These are phyloP conservation scores for Pyrrhia umbra DNA, from an alignment of 2,888 invertebrate species.

Conservation along the genomic window DNA sequence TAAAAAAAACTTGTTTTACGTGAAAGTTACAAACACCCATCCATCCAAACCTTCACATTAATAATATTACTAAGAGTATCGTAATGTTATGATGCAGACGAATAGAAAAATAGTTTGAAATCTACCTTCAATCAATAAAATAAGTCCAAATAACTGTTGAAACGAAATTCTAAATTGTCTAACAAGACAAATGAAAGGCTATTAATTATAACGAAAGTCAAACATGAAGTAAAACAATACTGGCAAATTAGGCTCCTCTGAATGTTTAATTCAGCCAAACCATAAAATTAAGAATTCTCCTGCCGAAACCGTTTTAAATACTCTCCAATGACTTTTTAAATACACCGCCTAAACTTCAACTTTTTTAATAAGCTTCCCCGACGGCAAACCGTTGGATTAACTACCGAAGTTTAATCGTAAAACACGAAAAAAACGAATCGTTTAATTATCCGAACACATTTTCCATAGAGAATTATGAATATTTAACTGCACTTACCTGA, in stretches of 20 bases:
- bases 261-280: slow-evolving; percentile 38
- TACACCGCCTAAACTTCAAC: slow-evolving; percentile 73
- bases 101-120: too few species aligned
- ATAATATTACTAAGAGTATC: too few species aligned
- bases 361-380: slow-evolving; percentile 82
- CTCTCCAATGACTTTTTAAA: slow-evolving; percentile 74
- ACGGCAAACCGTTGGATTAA: slow-evolving; percentile 73
- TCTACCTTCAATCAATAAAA: neutral
- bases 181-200: slow-evolving; percentile 20
- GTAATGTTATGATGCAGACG: too few species aligned
- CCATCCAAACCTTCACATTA: too few species aligned
- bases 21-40: too few species aligned
- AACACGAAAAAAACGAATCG: slow-evolving; percentile 67
- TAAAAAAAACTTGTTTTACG: too few species aligned
- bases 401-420: slow-evolving; percentile 77
- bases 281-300: slow-evolving; percentile 51
- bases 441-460: slow-evolving; percentile 69
- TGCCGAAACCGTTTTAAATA: slow-evolving; percentile 65
- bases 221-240: slow-evolving; percentile 28
- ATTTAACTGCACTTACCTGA: slow-evolving; percentile 71
- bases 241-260: slow-evolving; percentile 37
- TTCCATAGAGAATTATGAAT: slow-evolving; percentile 65
- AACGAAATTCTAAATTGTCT: neutral
- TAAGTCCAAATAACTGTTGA: neutral
- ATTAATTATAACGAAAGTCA: slow-evolving; percentile 29